phyloP scores from a whole-genome alignment of 2,113 vertebrate genomes.

The Spea multiplicata region DNA sequence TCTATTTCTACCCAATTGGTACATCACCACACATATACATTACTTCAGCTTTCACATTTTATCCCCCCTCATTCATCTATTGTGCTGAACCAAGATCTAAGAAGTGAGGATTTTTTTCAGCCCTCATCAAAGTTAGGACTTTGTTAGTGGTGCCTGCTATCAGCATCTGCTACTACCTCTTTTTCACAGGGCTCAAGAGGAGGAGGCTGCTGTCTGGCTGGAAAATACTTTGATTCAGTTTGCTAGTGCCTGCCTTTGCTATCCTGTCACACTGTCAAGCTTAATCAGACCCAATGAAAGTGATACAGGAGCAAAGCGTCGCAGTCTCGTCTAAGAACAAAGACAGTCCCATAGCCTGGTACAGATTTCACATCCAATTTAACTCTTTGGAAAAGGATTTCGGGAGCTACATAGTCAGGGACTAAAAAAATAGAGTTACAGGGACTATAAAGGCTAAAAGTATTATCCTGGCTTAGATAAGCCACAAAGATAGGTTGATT shows the following conservation, averaged over 20 bases:
- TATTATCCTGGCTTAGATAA: slow-evolving; percentile 89
- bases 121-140: slow-evolving; percentile 80
- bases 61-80: slow-evolving; percentile 53
- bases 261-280: slow-evolving; percentile 97
- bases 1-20: slow-evolving; percentile 43
- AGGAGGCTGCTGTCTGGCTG: slow-evolving; percentile 77
- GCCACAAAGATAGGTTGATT: slow-evolving; percentile 88
- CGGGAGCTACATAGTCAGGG: slow-evolving; percentile 86
- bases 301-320: slow-evolving; percentile 79
- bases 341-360: slow-evolving; percentile 85
- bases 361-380: slow-evolving; percentile 99
- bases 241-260: slow-evolving; percentile 89
- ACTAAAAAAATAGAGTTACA: slow-evolving; percentile 82
- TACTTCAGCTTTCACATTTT: slow-evolving; percentile 56
- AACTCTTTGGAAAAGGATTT: slow-evolving; percentile 92
- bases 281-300: slow-evolving; percentile 92
- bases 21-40: slow-evolving; percentile 56
- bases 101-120: slow-evolving; percentile 62
- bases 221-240: slow-evolving; percentile 95
- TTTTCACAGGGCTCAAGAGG: slow-evolving; percentile 75
- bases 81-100: slow-evolving; percentile 67
- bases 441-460: slow-evolving; percentile 85
- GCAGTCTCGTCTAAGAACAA: slow-evolving; percentile 87
- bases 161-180: slow-evolving; percentile 79
- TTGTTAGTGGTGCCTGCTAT: slow-evolving; percentile 76